Percentiles rank a stretch among this genome's conserved stretches.
Evolutionary conservation across 2,797 vertebrate genomes (phyloP).

Genomic region (Todus mexicanus): DNA sequence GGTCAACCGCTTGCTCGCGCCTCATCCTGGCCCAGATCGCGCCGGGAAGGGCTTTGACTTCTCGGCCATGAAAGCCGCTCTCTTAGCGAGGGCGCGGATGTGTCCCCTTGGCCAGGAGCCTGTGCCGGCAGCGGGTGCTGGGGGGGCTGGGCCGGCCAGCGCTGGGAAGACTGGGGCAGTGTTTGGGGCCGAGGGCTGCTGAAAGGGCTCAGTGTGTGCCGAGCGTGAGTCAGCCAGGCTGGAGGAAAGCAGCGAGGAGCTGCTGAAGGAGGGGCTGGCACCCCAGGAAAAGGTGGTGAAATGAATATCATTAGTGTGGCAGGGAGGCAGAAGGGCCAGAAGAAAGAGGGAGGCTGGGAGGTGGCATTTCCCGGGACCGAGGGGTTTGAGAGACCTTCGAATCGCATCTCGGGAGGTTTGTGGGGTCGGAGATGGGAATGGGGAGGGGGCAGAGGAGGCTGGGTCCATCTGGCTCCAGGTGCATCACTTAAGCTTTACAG

Average conservation of each 20-base stretch:
- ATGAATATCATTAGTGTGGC: not conserved
- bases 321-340: not conserved
- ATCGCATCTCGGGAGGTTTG: accelerated
- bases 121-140: slow-evolving; percentile 10
- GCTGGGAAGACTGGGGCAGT: slow-evolving; percentile 69
- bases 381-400: not conserved
- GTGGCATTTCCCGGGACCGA: not conserved
- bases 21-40: not conserved
- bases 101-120: slow-evolving; percentile 52
- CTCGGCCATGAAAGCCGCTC: slow-evolving; percentile 18
- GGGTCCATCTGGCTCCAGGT: not conserved
- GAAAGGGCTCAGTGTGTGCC: slow-evolving; percentile 73
- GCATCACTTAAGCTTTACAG: accelerated
- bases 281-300: not conserved
- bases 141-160: not conserved
- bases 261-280: not conserved
- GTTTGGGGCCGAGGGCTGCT: slow-evolving; percentile 50
- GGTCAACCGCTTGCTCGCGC: not conserved
- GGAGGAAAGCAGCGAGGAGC: not conserved
- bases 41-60: not conserved
- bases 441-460: not conserved
- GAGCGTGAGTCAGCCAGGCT: slow-evolving; percentile 48
- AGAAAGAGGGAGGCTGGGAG: not conserved
- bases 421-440: not conserved
- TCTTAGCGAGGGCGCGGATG: slow-evolving; percentile 9